A percentile compares a stretch with the other conserved stretches of the same genome.
Evolutionary conservation across 2,888 invertebrate species (phyloP).

Genomic region (Philonicus albiceps): DNA sequence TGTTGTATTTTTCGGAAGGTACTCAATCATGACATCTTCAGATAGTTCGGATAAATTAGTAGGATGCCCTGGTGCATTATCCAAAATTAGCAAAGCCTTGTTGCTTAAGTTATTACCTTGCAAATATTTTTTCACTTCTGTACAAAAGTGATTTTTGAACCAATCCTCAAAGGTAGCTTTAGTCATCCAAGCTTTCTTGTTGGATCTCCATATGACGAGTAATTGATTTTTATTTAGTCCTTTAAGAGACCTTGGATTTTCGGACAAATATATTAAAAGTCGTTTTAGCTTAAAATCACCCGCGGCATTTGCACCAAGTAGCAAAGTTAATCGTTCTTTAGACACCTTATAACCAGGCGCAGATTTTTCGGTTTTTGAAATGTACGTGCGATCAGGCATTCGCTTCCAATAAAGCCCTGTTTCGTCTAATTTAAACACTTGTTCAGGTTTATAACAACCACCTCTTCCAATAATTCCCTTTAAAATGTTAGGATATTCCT

Average conservation of each 20-base stretch:
- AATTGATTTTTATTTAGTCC: constrained; percentile 51
- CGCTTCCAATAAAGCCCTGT: constrained; percentile 49
- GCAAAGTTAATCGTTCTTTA: constrained; percentile 53
- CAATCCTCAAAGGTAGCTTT: constrained; percentile 45
- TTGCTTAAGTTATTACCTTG: constrained; percentile 49
- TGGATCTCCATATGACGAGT: constrained; percentile 53
- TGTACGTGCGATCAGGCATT: constrained; percentile 54
- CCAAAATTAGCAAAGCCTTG: constrained; percentile 50
- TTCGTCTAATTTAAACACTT: constrained; percentile 51
- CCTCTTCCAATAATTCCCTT: constrained; percentile 49
- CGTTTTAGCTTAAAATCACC: constrained; percentile 53
- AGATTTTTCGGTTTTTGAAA: constrained; percentile 52
- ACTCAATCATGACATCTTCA: constrained; percentile 48
- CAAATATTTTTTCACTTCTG: constrained; percentile 49
- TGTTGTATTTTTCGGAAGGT: constrained; percentile 52
- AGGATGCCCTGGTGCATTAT: constrained; percentile 51
- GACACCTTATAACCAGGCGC: constrained; percentile 50
- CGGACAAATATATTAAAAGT: constrained; percentile 52
- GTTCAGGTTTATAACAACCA: constrained; percentile 50
- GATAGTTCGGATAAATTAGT: constrained; percentile 46
- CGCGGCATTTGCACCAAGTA: constrained; percentile 53
- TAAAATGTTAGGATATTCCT: constrained; percentile 40
- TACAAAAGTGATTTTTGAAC: constrained; percentile 50
- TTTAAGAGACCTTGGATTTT: constrained; percentile 53
- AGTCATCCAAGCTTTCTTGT: constrained; percentile 52